phyloP scores from a whole-genome alignment of 2,797 vertebrate genomes.

The Enteromius treurensis region DNA sequence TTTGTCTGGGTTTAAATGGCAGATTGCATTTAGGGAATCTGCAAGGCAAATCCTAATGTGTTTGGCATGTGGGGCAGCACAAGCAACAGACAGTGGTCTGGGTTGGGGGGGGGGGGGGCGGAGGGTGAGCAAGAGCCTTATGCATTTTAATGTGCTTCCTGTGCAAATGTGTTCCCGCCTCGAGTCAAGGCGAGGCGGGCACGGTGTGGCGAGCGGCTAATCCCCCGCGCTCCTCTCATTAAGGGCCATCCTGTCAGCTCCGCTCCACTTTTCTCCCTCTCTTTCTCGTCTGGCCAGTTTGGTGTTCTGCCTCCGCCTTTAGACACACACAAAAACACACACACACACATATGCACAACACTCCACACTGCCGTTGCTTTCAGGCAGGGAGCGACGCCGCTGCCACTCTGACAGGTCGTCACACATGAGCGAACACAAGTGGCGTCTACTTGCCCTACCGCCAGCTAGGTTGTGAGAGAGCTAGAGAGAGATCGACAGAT shows the following conservation, averaged over 20 bases:
- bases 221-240: conserved; percentile 83
- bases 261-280: conserved; percentile 55
- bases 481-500: conserved; percentile 46
- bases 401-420: conserved; percentile 84
- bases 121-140: conserved; percentile 78
- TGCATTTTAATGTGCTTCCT: conserved; percentile 89
- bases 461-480: conserved; percentile 57
- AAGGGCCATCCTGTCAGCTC: conserved; percentile 79
- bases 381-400: conserved; percentile 67
- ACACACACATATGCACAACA: conserved; percentile 53
- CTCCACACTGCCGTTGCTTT: conserved; percentile 46
- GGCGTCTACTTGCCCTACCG: conserved; percentile 75
- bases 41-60: conserved; percentile 81
- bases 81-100: conserved; percentile 63
- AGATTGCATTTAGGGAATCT: conserved; percentile 87
- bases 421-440: conserved; percentile 79
- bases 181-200: conserved; percentile 78
- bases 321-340: conserved; percentile 58
- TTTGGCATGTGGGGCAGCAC: conserved; percentile 63
- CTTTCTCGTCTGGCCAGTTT: conserved; percentile 59
- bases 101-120: conserved; percentile 48
- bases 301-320: conserved; percentile 26
- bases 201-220: conserved; percentile 77
- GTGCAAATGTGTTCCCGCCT: conserved; percentile 83
- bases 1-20: conserved; percentile 93